Evolutionary conservation across 2,113 vertebrate species (phyloP).

Genomic region (Sinocyclocheilus anshuiensis): DNA sequence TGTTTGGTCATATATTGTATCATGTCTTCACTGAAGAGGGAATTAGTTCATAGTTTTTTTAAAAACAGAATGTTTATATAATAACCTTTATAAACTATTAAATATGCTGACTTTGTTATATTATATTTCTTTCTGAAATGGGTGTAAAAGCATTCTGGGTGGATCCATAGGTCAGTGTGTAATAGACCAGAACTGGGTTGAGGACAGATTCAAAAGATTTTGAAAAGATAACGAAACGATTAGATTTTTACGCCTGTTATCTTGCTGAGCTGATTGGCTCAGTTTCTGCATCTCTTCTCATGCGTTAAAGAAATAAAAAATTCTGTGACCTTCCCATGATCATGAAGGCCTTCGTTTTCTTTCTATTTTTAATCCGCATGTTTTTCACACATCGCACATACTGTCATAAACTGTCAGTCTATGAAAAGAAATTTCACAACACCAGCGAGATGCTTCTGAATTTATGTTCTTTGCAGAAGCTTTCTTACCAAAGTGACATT

Average conservation of each 20-base stretch:
- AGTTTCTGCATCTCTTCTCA: background rate
- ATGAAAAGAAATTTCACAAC: conserved; percentile 1
- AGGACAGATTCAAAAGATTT: conserved; percentile 42
- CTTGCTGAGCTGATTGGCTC: conserved; percentile 4
- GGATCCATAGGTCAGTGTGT: background rate
- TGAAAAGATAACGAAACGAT: conserved; percentile 17
- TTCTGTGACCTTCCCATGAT: background rate
- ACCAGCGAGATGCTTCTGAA: background rate
- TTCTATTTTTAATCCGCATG: conserved; percentile 2
- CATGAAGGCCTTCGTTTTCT: conserved; percentile 8
- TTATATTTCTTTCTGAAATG: background rate
- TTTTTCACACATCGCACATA: background rate
- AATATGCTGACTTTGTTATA: background rate
- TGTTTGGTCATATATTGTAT: background rate
- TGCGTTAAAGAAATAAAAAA: background rate
- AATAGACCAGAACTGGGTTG: conserved; percentile 6
- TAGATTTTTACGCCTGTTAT: conserved; percentile 33
- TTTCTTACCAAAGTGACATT: background rate
- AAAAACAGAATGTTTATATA: background rate
- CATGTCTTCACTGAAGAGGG: background rate
- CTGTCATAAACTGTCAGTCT: background rate
- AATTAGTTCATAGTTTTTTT: background rate
- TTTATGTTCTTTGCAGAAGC: background rate
- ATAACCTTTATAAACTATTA: background rate
- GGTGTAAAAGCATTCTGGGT: background rate